Evolutionary conservation across 1,140 invertebrate genomes (phyloP), one percentile per base, ranked within the genome.

Genomic region (Euschistus heros): DNA sequence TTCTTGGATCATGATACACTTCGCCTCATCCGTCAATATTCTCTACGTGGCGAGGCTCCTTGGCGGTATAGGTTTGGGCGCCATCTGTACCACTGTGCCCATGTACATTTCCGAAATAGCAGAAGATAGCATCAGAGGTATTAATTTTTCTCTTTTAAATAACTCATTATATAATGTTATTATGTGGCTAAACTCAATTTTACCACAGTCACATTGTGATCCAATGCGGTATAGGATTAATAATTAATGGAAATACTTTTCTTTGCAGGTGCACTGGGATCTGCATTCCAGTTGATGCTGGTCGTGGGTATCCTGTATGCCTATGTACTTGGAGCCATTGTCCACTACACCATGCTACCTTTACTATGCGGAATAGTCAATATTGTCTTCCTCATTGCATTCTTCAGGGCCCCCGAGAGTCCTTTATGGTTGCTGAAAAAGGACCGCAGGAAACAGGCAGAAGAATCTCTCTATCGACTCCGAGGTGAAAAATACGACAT

Each of bases 61-160:
- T 24, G 62, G 68, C 71, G 91, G 91, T 18, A 72, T 91, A 13
- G 82, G 80, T 5, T 78, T 87, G 1, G 88, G 89, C 2, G 81
- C 87, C 69, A 77, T 86, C 0, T 91, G 89, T 74, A 86, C 89
- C 0, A 81, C 84, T n/a, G 79, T 85, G 3, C 90, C 91, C 0
- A 88, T 93, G 81, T 95, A 94, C 74, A 82, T 90, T 65, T 89
- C 89, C 26, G 91, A 94, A 78, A 91, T 92, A 50, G 85, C 90
- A 2, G 88, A 91, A 70, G 84, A 68, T 24, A 65, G 63, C 17
- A 37, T 90, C 65, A 78, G 91, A 44, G 92, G 92, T 69, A 44
- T 10, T 13, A 37, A 26, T 26, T 2, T 22, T 26, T 20, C 50
- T 8, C n/a, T n/a, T n/a, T n/a, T n/a, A n/a, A n/a, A 55, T 18